Percentiles rank a stretch among this genome's conserved stretches.
Conservation (phyloP, 2,888 invertebrate genomes). For the Stomorhina lunata region DNA sequence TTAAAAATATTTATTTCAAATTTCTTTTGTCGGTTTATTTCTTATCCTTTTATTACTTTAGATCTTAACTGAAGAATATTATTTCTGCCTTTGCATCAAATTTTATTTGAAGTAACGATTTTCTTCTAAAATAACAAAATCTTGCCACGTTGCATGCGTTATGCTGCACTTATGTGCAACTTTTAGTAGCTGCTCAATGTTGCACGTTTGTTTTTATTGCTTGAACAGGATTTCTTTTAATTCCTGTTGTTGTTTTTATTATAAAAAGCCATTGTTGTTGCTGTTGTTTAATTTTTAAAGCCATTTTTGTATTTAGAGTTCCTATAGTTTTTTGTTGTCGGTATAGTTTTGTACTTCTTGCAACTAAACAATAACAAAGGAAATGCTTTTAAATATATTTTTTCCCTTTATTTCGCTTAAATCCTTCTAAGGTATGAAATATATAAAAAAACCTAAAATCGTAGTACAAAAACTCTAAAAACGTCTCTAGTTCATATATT, state of each 20-base stretch:
- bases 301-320: slow-evolving; percentile 9
- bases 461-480: slow-evolving; percentile 38
- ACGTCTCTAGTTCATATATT: slow-evolving; percentile 57
- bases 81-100: background rate
- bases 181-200: slow-evolving; percentile 37
- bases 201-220: slow-evolving; percentile 48
- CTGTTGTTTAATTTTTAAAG: slow-evolving; percentile 49
- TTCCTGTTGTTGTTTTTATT: slow-evolving; percentile 12
- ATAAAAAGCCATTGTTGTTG: slow-evolving; percentile 20
- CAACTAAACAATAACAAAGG: slow-evolving; percentile 40
- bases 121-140: background rate
- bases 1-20: slow-evolving; percentile 1
- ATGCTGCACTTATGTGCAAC: slow-evolving; percentile 25
- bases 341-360: slow-evolving; percentile 17
- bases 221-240: slow-evolving; percentile 26
- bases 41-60: background rate
- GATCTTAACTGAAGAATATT: slow-evolving; percentile 21
- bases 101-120: background rate
- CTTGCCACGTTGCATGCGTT: slow-evolving; percentile 6
- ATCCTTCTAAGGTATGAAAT: background rate
- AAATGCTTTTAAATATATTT: slow-evolving; percentile 44
- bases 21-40: background rate
- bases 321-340: background rate
- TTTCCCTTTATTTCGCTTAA: background rate
- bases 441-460: slow-evolving; percentile 6